These are phyloP conservation scores for Geopemphigus sp. DNA, from an alignment of 1,140 invertebrate genomes.

Conservation along the genomic window DNA sequence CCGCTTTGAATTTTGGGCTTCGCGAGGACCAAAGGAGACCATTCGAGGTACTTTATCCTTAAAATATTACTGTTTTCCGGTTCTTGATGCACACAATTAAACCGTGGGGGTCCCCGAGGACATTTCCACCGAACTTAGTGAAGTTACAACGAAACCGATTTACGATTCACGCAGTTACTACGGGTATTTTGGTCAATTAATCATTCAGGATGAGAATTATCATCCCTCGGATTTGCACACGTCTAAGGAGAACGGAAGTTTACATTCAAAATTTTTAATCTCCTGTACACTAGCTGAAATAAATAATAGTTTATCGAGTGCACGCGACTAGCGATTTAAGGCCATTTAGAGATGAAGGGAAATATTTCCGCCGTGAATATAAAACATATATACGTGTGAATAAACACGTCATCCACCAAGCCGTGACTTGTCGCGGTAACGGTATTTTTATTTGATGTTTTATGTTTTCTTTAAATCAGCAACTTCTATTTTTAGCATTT, in stretches of 20 bases:
- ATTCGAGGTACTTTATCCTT: not conserved
- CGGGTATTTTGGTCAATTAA: conserved; percentile 26
- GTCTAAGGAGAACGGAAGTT: not conserved
- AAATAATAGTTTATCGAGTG: not conserved
- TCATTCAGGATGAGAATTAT: conserved; percentile 41
- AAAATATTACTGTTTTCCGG: conserved; percentile 38
- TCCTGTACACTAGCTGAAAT: not conserved
- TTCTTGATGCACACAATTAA: conserved; percentile 46
- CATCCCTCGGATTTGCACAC: conserved; percentile 26
- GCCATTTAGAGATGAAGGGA: no score
- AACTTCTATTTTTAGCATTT: not conserved
- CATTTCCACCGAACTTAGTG: conserved; percentile 8
- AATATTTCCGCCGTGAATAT: not conserved
- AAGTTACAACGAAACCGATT: conserved; percentile 38
- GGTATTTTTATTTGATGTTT: no score
- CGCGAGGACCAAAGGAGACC: no score
- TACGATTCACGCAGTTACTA: conserved; percentile 13
- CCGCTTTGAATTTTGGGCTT: not conserved
- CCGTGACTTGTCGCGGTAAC: no score
- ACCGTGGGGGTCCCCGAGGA: conserved; percentile 27
- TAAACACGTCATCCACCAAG: no score
- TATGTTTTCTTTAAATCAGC: not conserved
- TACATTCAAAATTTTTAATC: conserved; percentile 21
- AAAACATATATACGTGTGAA: not conserved
- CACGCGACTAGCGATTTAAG: not conserved